A percentile compares a stretch with the other conserved stretches of the same genome.
Evolutionary conservation across 2,113 vertebrate genomes (phyloP).

Genomic region (Nyctibius bracteatus): DNA sequence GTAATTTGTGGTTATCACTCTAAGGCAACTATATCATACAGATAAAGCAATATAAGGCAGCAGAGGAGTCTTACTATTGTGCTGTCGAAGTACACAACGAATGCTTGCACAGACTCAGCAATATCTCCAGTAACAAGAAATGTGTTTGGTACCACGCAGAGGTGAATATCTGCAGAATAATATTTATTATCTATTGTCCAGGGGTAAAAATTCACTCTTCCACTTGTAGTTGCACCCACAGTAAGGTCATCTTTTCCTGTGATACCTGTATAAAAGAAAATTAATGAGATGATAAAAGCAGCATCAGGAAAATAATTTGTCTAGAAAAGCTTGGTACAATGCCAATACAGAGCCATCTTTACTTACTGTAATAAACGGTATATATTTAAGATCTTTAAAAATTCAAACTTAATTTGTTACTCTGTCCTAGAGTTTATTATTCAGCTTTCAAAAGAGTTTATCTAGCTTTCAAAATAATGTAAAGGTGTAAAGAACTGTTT

Average conservation of each 20-base stretch:
- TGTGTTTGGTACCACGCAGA: slow-evolving; percentile 86
- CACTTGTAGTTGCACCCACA: slow-evolving; percentile 66
- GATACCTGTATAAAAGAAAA: slow-evolving; percentile 79
- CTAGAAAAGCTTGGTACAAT: not conserved
- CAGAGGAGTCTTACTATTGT: slow-evolving; percentile 75
- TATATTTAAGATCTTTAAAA: not conserved
- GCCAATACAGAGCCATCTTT: not conserved
- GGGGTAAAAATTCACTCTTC: slow-evolving; percentile 85
- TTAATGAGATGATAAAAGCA: not conserved
- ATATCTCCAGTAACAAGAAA: slow-evolving; percentile 83
- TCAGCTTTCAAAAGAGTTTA: not conserved
- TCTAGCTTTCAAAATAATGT: not conserved
- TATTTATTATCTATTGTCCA: slow-evolving; percentile 99
- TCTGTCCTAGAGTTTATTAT: not conserved
- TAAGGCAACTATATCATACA: not conserved
- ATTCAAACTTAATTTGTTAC: not conserved
- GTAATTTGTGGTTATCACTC: not conserved
- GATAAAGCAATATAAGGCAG: not conserved
- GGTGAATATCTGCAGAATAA: slow-evolving; percentile 88
- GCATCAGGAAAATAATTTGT: not conserved
- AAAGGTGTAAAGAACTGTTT: not conserved
- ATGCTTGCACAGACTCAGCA: slow-evolving; percentile 89
- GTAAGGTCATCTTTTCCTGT: slow-evolving; percentile 77
- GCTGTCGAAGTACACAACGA: slow-evolving; percentile 94
- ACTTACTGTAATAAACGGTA: not conserved